Percentiles rank a stretch among this genome's conserved stretches.
Conservation (phyloP, 2,797 vertebrate species). For the Potorous gilbertii region DNA sequence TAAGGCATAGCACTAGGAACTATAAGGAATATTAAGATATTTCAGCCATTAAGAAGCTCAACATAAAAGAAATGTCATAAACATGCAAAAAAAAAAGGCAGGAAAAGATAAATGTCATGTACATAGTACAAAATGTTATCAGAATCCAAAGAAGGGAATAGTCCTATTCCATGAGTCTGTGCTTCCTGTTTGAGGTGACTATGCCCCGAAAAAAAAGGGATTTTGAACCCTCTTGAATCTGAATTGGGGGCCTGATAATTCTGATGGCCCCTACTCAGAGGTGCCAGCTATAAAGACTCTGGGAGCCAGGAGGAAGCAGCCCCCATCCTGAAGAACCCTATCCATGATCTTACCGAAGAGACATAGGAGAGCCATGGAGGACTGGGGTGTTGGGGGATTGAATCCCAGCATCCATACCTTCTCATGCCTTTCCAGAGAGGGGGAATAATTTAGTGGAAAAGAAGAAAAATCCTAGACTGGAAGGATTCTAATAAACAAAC, state of each 20-base stretch:
- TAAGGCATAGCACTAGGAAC: neutral
- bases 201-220: neutral
- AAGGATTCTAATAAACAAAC: neutral
- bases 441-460: neutral
- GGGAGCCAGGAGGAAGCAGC: neutral
- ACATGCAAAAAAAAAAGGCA: neutral
- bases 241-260: neutral
- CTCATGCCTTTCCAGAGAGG: neutral
- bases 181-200: neutral
- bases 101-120: neutral
- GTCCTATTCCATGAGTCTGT: neutral
- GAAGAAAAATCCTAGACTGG: neutral
- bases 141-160: neutral
- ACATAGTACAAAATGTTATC: neutral
- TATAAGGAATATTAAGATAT: neutral
- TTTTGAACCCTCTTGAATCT: neutral
- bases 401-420: neutral
- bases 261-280: neutral
- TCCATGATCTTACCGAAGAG: neutral
- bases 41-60: neutral
- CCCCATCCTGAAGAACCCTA: neutral
- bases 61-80: neutral
- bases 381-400: neutral
- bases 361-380: neutral
- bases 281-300: neutral